phyloP scores from a whole-genome alignment of 2,888 invertebrate genomes.

The Aromia moschata region DNA sequence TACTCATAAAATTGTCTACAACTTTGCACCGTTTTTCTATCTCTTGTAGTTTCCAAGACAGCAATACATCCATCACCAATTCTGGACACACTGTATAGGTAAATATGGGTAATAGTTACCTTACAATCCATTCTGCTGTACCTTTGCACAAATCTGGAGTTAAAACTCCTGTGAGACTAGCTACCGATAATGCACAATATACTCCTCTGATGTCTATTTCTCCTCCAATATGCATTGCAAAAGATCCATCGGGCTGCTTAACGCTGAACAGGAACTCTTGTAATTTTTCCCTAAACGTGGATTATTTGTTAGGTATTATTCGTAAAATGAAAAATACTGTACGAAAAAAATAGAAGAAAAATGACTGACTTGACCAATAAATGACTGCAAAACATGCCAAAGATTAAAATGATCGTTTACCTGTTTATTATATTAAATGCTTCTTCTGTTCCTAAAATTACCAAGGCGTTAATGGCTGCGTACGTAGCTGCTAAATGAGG shows the following conservation, averaged over 20 bases:
- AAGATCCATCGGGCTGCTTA: constrained; percentile 87
- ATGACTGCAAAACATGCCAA: too few species aligned
- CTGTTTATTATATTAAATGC: constrained; percentile 90
- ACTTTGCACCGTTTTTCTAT: too few species aligned
- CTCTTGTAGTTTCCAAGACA: too few species aligned
- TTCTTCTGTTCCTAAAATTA: constrained; percentile 81
- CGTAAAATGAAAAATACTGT: too few species aligned
- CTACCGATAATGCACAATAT: constrained; percentile 95
- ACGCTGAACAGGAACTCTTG: constrained; percentile 82
- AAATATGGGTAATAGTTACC: constrained; percentile 62
- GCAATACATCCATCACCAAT: too few species aligned
- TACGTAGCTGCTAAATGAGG: constrained; percentile 97
- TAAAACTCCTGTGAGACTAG: constrained; percentile 84
- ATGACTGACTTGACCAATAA: too few species aligned
- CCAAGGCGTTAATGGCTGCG: constrained; percentile 93
- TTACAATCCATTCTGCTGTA: constrained; percentile 91
- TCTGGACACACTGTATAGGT: too few species aligned
- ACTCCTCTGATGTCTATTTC: constrained; percentile 94
- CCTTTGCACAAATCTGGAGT: constrained; percentile 81
- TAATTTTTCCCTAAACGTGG: constrained; percentile 70
- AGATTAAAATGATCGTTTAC: too few species aligned
- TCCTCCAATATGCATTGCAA: constrained; percentile 89
- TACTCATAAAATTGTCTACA: too few species aligned
- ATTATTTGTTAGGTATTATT: too few species aligned
- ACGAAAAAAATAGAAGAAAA: too few species aligned